These are phyloP conservation scores for Poeciliopsis gracilis DNA, from an alignment of 2,797 vertebrate genomes.

Conservation along the genomic window DNA sequence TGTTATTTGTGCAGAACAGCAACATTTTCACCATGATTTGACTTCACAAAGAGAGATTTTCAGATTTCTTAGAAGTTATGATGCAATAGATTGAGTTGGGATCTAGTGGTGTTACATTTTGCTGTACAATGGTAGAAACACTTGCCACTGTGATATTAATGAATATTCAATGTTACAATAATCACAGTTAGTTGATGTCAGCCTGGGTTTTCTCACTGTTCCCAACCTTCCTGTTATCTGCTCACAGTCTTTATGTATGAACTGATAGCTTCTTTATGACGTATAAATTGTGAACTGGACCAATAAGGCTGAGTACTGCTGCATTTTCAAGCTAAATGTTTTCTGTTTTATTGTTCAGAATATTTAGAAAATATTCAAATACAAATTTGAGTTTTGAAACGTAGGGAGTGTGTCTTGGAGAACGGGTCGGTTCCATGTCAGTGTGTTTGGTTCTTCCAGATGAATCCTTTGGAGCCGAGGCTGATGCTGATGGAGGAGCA, in stretches of 20 bases:
- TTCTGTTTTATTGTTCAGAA: background rate
- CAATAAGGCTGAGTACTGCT: background rate
- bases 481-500: slow-evolving; percentile 80
- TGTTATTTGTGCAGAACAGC: background rate
- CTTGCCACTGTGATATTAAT: background rate
- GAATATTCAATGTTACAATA: background rate
- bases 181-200: background rate
- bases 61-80: background rate
- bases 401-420: background rate
- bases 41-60: background rate
- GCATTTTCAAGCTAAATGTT: background rate
- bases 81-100: background rate
- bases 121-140: background rate
- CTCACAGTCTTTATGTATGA: background rate
- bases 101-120: background rate
- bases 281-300: background rate
- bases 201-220: background rate
- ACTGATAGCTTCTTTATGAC: background rate
- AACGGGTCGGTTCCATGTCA: background rate
- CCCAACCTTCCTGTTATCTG: background rate
- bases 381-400: background rate
- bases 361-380: background rate
- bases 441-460: slow-evolving; percentile 65
- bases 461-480: slow-evolving; percentile 78
- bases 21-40: background rate